Conservation (phyloP, 2,888 invertebrate genomes). For the Brachynemurus nebulosus region DNA sequence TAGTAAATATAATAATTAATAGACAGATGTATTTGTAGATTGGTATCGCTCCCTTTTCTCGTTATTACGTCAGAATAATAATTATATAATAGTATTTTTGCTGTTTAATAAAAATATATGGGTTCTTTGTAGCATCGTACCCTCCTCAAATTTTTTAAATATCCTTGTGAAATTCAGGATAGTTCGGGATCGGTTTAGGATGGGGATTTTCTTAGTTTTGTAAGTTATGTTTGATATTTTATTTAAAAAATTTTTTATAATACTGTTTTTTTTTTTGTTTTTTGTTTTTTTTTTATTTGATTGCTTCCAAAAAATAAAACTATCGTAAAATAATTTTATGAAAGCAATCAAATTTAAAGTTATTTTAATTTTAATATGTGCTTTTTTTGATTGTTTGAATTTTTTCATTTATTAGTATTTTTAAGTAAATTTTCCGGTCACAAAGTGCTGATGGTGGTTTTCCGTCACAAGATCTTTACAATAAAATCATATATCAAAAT, state of each 20-base stretch:
- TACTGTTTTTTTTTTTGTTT: not conserved
- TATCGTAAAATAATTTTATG: too few relatives aligned
- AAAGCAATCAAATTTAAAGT: too few relatives aligned
- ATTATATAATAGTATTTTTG: too few relatives aligned
- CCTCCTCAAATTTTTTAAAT: slow-evolving; percentile 4
- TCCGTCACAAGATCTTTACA: not conserved
- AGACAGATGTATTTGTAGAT: too few relatives aligned
- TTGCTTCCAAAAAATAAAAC: too few relatives aligned
- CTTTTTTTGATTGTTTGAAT: too few relatives aligned
- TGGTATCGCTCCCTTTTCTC: not conserved
- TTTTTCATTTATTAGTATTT: too few relatives aligned
- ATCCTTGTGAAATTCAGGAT: not conserved
- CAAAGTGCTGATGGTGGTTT: slow-evolving; percentile 1
- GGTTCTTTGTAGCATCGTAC: slow-evolving; percentile 3
- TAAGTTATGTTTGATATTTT: not conserved
- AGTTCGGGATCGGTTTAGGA: not conserved
- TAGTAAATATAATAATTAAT: too few relatives aligned
- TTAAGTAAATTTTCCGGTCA: too few relatives aligned
- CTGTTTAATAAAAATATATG: not conserved
- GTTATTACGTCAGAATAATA: not conserved
- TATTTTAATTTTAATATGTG: too few relatives aligned
- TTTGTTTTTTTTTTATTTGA: too few relatives aligned
- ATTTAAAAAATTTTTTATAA: not conserved
- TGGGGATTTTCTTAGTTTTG: not conserved
- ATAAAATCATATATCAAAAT: too few relatives aligned